phyloP scores from a whole-genome alignment of 92 coral and sea anemone genomes.

The Palythoa grandiflora region DNA sequence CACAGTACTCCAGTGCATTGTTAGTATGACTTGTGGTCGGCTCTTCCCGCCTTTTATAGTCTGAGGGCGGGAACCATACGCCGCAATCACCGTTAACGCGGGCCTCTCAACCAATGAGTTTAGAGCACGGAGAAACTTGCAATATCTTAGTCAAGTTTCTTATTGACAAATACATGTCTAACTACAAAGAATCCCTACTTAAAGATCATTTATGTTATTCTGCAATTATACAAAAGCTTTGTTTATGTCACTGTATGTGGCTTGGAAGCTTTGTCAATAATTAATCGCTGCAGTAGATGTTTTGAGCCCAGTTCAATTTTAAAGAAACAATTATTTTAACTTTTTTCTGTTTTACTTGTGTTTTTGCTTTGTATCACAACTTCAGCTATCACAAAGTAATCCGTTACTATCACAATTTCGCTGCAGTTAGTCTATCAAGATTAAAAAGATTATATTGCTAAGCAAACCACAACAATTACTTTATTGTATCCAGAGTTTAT shows the following conservation, averaged over 20 bases:
- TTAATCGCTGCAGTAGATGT: slow-evolving; percentile 12
- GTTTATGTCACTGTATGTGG: slow-evolving; percentile 25
- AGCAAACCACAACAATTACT: background rate
- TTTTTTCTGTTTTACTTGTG: background rate
- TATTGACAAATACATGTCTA: slow-evolving; percentile 19
- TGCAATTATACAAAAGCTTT: background rate
- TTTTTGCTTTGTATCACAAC: too few species aligned
- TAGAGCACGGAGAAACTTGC: background rate
- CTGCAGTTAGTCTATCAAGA: background rate
- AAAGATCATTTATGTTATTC: slow-evolving; percentile 11
- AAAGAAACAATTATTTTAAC: background rate
- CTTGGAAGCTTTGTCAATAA: slow-evolving; percentile 16
- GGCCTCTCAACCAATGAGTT: slow-evolving; percentile 28
- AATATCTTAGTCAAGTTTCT: slow-evolving; percentile 9
- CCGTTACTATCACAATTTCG: background rate
- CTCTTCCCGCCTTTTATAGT: slow-evolving; percentile 67
- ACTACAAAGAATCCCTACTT: slow-evolving; percentile 35
- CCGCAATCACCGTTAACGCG: slow-evolving; percentile 40
- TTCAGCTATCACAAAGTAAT: background rate
- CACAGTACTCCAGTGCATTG: slow-evolving; percentile 94
- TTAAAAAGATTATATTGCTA: background rate
- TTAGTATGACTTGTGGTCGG: slow-evolving; percentile 77
- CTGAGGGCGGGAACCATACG: slow-evolving; percentile 42
- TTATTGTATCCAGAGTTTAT: background rate
- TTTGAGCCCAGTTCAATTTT: background rate